Evolutionary conservation across 2,797 vertebrate species (phyloP), one percentile per base, ranked within the genome.

Genomic region (Lithobates pipiens): DNA sequence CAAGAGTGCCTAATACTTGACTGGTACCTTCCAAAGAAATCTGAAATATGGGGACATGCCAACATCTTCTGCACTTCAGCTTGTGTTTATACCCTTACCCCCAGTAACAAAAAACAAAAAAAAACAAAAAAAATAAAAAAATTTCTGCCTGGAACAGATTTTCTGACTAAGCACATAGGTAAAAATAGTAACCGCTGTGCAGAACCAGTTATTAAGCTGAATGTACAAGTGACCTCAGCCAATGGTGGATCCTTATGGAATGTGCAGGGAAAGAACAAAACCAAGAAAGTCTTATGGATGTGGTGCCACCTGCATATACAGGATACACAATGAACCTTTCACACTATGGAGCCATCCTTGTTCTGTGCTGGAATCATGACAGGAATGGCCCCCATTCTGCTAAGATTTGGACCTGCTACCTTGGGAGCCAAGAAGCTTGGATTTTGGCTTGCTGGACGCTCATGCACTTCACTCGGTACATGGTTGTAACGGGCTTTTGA

Each of bases 321-420:
- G 10, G 23, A 69, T 18, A 29, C n/a, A 29, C 18, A 71, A 69
- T 42, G 8, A 11, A 67, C 11, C 11, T 50, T 89, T 93, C 98
- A 99, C 88, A 99, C 98, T 85, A 99, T 98, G 0, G 97, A 99
- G 87, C 98, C 98, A 80, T 99, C 98, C 94, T 97, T 96, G 94
- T 96, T 98, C 93, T 99, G 98, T 80, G 98, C 98, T 80, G 98
- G 97, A 88, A 98, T 96, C 98, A 99, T 99, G 91, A 99, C 98
- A 0, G 98, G 95, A 89, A 99, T 94, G 76, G 93, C 98, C 71
- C 98, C 98, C 98, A 99, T 99, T 92, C 98, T 97, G 91, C 96
- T 99, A 89, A 99, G 96, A 92, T 98, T 99, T 91, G 96, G 96
- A 88, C 95, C 97, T 0, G 94, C 95, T 96, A 98, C 96, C 94